Base-by-base conservation (phyloP, 2,113 vertebrate genomes). In the Electrona antarctica region DNA sequence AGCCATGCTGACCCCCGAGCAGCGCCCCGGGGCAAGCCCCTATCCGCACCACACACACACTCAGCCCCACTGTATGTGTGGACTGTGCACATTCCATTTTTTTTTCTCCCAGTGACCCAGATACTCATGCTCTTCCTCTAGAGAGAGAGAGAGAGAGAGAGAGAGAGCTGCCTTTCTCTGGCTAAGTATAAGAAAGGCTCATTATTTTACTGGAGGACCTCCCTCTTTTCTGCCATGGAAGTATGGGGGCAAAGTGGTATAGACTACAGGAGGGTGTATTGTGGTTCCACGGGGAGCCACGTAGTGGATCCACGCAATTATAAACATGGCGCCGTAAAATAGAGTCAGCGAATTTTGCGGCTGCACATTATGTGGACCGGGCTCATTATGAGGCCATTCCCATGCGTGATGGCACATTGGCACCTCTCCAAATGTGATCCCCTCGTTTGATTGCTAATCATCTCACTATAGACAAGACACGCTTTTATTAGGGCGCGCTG, bases 71-170 rank as follows among this genome's bases (percentile, higher is more conserved):
- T 69, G 73, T 69, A 81, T 48, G 77, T 86, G 71, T 74, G 3
- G 64, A 76, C 62, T 10, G 68, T 81, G 76, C 78, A 72, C 78
- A n/a, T 71, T 64, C 62, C 14, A 14, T 15, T 33, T 41, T 71
- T 75, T 83, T 51, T 66, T 71, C 51, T 71, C 59, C 73, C 59
- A 81, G 82, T 89, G 90, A 91, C 87, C 90, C 90, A 91, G 83
- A 88, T 90, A 87, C 77, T 82, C 84, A 71, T 78, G 68, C 79
- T 79, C 78, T 86, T 69, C 65, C 87, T 84, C 81, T 71, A 83
- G 90, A 91, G 85, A 90, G 21, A 21, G 21, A 21, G 21, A 21
- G 21, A 21, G 21, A 21, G 21, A 21, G 21, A 21, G 21, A 21
- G 21, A 21, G 21, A 21, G 21, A 21, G 82, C 76, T 21, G 54